Percentiles rank a stretch among this genome's conserved stretches.
phyloP scores from a whole-genome alignment of 2,797 vertebrate genomes.

The Lates japonicus region DNA sequence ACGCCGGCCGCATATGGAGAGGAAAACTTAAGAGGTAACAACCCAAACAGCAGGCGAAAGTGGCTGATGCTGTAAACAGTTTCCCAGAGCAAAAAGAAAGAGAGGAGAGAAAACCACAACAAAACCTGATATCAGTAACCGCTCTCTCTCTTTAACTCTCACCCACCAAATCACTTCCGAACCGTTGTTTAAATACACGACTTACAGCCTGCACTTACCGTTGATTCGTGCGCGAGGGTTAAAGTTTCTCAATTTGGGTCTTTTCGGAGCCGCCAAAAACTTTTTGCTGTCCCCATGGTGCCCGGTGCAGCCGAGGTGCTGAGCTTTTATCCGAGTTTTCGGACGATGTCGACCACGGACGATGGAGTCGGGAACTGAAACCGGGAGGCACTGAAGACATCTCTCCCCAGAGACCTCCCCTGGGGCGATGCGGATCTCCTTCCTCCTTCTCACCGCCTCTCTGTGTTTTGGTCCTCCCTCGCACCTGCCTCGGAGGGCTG shows the following conservation, averaged over 20 bases:
- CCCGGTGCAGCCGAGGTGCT: slow-evolving; percentile 65
- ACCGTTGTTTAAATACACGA: slow-evolving; percentile 90
- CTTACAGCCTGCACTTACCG: slow-evolving; percentile 81
- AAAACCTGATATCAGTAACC: slow-evolving; percentile 79
- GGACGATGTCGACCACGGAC: slow-evolving; percentile 84
- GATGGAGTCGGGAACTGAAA: slow-evolving; percentile 86
- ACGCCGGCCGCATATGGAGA: slow-evolving; percentile 62
- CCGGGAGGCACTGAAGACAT: slow-evolving; percentile 81
- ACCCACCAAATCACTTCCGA: slow-evolving; percentile 87
- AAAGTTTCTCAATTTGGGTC: slow-evolving; percentile 59
- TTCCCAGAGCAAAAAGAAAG: slow-evolving; percentile 61
- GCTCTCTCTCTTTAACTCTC: slow-evolving; percentile 73
- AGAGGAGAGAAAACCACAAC: slow-evolving; percentile 80
- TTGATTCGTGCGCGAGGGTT: no score
- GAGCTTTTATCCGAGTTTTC: slow-evolving; percentile 65
- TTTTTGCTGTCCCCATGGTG: slow-evolving; percentile 66
- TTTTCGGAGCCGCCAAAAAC: slow-evolving; percentile 51
- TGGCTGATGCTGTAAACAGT: slow-evolving; percentile 70
- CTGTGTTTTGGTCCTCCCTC: slow-evolving; percentile 87
- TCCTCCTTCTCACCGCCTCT: slow-evolving; percentile 88
- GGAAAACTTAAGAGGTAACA: slow-evolving; percentile 49
- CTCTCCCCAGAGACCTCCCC: slow-evolving; percentile 79
- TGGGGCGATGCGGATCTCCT: slow-evolving; percentile 89
- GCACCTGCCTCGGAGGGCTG: slow-evolving; percentile 92
- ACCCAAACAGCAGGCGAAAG: slow-evolving; percentile 48